Evolutionary conservation across 2,797 vertebrate genomes (phyloP).

Genomic region (Macropodus opercularis): DNA sequence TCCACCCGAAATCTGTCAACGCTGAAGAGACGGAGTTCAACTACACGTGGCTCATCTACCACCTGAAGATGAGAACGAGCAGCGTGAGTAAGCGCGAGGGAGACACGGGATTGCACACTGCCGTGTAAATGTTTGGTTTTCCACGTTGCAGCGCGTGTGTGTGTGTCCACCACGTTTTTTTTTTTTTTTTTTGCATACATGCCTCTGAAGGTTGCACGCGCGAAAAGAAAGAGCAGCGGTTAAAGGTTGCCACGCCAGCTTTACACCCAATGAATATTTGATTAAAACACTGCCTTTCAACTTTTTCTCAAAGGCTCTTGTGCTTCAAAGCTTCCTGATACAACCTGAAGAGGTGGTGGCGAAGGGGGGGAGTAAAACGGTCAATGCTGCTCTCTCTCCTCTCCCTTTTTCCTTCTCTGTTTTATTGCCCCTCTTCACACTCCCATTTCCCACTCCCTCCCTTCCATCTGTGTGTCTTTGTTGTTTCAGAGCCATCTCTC

Average conservation of each 20-base stretch:
- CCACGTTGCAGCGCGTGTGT: not conserved
- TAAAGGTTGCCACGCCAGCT: constrained; percentile 66
- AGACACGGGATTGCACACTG: not conserved
- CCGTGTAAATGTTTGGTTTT: not conserved
- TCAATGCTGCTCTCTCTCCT: constrained; percentile 33
- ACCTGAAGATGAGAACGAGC: constrained; percentile 98
- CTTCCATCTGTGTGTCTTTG: constrained; percentile 44
- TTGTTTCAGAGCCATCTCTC: constrained; percentile 33
- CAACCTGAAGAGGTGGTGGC: constrained; percentile 27
- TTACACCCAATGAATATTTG: constrained; percentile 76
- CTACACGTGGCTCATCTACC: constrained; percentile 97
- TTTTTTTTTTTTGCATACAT: constrained; percentile 7
- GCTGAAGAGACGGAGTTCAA: constrained; percentile 92
- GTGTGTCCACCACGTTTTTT: too few relatives aligned
- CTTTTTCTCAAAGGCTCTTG: constrained; percentile 68
- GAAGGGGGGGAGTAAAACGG: constrained; percentile 8
- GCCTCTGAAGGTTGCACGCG: constrained; percentile 19
- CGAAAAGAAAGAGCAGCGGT: constrained; percentile 24
- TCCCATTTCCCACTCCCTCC: constrained; percentile 8
- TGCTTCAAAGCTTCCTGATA: constrained; percentile 76
- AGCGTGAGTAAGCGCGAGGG: constrained; percentile 80
- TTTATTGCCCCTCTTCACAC: constrained; percentile 8
- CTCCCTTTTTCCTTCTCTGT: not conserved
- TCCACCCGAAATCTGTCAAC: constrained; percentile 98
- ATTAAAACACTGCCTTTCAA: constrained; percentile 75